Conservation (phyloP, 2,113 vertebrate species). For the Synchiropus splendidus region DNA sequence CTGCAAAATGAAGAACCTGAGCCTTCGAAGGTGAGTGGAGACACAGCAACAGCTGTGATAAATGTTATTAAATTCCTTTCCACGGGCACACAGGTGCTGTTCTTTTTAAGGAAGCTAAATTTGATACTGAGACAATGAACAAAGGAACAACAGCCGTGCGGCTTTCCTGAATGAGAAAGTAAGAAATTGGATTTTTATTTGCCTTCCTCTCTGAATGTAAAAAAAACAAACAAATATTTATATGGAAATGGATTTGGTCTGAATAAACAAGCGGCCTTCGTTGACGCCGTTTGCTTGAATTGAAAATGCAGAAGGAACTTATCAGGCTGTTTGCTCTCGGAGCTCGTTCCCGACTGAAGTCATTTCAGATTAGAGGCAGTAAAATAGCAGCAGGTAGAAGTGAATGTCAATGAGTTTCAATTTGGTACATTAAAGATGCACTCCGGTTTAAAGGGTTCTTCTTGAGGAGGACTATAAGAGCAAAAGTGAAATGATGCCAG, state of each 20-base stretch:
- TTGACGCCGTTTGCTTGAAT: conserved; percentile 27
- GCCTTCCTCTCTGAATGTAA: conserved; percentile 15
- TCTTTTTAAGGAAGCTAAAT: conserved; percentile 6
- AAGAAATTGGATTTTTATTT: conserved; percentile 44
- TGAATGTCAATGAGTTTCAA: conserved; percentile 28
- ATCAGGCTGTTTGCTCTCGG: conserved; percentile 10
- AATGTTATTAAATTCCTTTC: conserved; percentile 19
- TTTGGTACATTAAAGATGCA: conserved; percentile 7
- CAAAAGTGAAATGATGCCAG: not conserved
- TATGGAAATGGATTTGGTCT: conserved; percentile 53
- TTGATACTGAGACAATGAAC: conserved; percentile 20
- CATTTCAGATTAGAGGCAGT: conserved; percentile 40
- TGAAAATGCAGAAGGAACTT: conserved; percentile 26
- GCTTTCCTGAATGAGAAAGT: conserved; percentile 5
- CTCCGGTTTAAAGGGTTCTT: conserved; percentile 6
- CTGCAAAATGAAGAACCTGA: conserved; percentile 8
- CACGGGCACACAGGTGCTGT: too few species aligned
- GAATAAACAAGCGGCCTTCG: conserved; percentile 41
- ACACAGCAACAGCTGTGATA: conserved; percentile 26
- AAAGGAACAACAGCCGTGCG: conserved; percentile 8
- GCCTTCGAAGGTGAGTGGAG: conserved; percentile 19
- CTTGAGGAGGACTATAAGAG: not conserved
- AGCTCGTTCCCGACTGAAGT: conserved; percentile 34
- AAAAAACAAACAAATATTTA: conserved; percentile 45
- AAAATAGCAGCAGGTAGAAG: conserved; percentile 25